phyloP scores from a whole-genome alignment of 2,797 vertebrate genomes.

The Acanthopagrus latus region DNA sequence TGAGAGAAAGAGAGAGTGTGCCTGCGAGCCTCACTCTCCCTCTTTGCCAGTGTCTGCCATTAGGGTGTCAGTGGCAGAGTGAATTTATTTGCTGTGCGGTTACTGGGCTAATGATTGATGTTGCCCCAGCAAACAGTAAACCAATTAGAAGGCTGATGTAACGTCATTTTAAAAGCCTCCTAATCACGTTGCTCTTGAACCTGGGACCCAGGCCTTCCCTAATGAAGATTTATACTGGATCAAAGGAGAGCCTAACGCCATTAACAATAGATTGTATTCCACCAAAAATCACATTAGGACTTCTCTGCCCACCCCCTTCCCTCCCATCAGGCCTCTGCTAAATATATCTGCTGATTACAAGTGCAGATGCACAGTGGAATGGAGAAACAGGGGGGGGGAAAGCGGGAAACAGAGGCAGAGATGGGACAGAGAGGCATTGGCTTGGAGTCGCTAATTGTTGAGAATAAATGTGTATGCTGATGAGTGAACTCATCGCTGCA shows the following conservation, averaged over 20 bases:
- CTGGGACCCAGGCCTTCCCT: conserved; percentile 95
- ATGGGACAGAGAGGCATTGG: conserved; percentile 47
- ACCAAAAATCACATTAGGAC: conserved; percentile 89
- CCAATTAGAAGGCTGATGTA: conserved; percentile 99
- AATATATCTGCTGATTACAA: conserved; percentile 88
- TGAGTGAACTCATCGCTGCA: conserved; percentile 66
- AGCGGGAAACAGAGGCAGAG: conserved; percentile 58
- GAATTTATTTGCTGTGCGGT: conserved; percentile 97
- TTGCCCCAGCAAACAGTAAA: conserved; percentile 97
- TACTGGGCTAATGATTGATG: conserved; percentile 98
- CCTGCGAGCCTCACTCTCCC: conserved; percentile 76
- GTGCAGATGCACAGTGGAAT: conserved; percentile 81
- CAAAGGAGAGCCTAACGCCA: conserved; percentile 96
- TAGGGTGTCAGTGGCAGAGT: conserved; percentile 95
- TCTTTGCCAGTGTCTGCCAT: conserved; percentile 89
- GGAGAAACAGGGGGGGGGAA: conserved; percentile 64
- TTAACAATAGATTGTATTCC: conserved; percentile 99
- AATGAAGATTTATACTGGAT: conserved; percentile 99
- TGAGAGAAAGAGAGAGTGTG: conserved; percentile 71
- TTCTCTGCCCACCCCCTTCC: conserved; percentile 76
- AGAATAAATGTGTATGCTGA: conserved; percentile 69
- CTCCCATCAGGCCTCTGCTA: conserved; percentile 83
- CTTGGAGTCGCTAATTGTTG: conserved; percentile 70
- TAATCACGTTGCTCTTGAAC: conserved; percentile 98
- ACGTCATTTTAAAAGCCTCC: conserved; percentile 99